Evolutionary conservation across 2,113 vertebrate genomes (phyloP).

Genomic region (Lasiurus cinereus): DNA sequence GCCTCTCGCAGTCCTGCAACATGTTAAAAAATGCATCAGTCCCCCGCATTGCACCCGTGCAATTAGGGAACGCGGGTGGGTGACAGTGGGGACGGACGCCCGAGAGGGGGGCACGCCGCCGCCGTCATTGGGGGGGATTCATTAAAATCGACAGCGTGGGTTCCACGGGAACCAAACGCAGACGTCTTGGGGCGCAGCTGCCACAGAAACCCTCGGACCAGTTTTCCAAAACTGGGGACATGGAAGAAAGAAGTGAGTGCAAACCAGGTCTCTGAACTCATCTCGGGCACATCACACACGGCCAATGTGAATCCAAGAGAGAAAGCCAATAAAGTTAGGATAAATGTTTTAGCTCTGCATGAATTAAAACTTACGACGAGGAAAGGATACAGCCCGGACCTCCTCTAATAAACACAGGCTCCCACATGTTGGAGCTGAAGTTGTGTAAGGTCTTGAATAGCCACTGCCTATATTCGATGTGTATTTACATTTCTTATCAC

Average conservation of each 20-base stretch:
- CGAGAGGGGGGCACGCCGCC: conserved; percentile 82
- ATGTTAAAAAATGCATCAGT: conserved; percentile 81
- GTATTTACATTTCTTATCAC: not conserved
- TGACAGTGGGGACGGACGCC: conserved; percentile 78
- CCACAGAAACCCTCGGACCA: conserved; percentile 86
- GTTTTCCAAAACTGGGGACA: conserved; percentile 75
- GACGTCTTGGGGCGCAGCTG: conserved; percentile 86
- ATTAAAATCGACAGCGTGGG: conserved; percentile 89
- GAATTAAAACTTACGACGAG: not conserved
- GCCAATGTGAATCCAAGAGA: conserved; percentile 9
- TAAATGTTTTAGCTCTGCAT: not conserved
- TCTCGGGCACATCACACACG: conserved; percentile 19
- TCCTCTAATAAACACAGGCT: not conserved
- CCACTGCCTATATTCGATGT: not conserved
- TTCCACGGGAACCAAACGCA: conserved; percentile 86
- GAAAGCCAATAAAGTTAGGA: conserved; percentile 38
- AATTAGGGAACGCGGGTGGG: conserved; percentile 76
- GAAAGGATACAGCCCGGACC: not conserved
- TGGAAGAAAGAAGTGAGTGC: conserved; percentile 58
- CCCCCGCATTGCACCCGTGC: conserved; percentile 73
- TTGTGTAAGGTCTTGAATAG: not conserved
- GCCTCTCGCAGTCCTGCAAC: conserved; percentile 91
- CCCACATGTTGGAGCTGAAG: not conserved
- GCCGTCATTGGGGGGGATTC: conserved; percentile 86
- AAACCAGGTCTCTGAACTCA: conserved; percentile 47